Evolutionary conservation across 1,140 invertebrate genomes (phyloP).

Genomic region (Manduca sexta): DNA sequence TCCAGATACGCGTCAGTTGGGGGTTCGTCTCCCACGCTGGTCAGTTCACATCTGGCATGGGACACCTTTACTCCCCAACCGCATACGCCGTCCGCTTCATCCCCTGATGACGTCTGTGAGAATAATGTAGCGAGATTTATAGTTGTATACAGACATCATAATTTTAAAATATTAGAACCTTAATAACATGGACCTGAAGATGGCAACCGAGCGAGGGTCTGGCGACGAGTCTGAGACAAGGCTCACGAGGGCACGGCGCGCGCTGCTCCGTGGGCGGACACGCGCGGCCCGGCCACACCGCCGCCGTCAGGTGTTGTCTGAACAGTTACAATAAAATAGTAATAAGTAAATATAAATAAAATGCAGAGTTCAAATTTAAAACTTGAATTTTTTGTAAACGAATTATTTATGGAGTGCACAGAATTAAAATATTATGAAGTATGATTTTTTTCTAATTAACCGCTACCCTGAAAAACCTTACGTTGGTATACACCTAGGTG

Average conservation of each 20-base stretch:
- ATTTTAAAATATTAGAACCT: neutral
- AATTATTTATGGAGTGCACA: too few species aligned
- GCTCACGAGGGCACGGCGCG: constrained; percentile 52
- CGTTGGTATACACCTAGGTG: too few species aligned
- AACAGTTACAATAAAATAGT: neutral
- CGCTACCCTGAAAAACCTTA: too few species aligned
- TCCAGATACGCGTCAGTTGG: constrained; percentile 35
- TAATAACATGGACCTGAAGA: constrained; percentile 38
- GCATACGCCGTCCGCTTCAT: constrained; percentile 41
- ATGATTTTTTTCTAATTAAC: too few species aligned
- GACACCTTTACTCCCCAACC: constrained; percentile 54
- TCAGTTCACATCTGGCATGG: constrained; percentile 45
- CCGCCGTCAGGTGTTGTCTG: constrained; percentile 48
- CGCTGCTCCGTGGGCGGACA: constrained; percentile 54
- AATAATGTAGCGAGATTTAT: neutral
- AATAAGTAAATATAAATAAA: too few species aligned
- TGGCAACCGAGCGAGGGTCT: constrained; percentile 48
- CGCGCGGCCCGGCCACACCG: constrained; percentile 58
- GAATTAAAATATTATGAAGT: too few species aligned
- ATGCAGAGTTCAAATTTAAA: too few species aligned
- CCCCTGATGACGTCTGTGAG: constrained; percentile 39
- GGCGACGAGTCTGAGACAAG: constrained; percentile 52
- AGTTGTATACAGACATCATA: too few species aligned
- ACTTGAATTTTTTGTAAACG: too few species aligned
- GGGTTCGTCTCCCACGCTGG: constrained; percentile 30